These are phyloP conservation scores for Alosa sapidissima DNA, from an alignment of 2,797 vertebrate species.

Conservation along the genomic window DNA sequence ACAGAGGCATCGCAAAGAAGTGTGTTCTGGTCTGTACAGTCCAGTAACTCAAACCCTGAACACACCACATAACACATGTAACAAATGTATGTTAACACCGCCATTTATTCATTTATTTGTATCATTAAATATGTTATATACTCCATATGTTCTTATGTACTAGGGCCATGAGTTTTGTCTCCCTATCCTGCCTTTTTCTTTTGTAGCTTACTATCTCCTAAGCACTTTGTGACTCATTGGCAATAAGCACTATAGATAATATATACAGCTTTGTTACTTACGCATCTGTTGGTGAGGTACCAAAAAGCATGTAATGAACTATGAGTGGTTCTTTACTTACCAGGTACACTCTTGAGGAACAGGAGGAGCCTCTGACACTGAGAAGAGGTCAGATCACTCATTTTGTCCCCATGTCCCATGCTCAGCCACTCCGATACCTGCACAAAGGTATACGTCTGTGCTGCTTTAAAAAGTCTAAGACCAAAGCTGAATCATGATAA, in stretches of 20 bases:
- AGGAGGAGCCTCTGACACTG: constrained; percentile 82
- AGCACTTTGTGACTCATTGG: too few species aligned
- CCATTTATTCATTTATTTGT: too few species aligned
- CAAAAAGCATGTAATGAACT: neutral
- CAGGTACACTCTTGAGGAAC: constrained; percentile 88
- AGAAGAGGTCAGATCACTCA: constrained; percentile 70
- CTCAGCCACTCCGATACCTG: constrained; percentile 78
- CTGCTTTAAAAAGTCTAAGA: neutral
- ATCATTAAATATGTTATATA: too few species aligned
- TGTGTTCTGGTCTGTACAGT: constrained; percentile 83
- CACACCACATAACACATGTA: constrained; percentile 30
- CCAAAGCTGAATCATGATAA: neutral
- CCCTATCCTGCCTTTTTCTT: too few species aligned
- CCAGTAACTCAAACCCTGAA: constrained; percentile 89
- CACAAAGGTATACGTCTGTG: constrained; percentile 9
- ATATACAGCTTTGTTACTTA: too few species aligned
- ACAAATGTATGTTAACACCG: too few species aligned
- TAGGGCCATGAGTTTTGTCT: too few species aligned
- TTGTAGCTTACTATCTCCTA: too few species aligned
- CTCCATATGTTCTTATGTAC: too few species aligned
- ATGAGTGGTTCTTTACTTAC: constrained; percentile 60
- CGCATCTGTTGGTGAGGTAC: neutral
- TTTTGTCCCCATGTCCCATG: constrained; percentile 71
- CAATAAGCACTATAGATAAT: too few species aligned
- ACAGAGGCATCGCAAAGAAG: constrained; percentile 84